Base-by-base conservation (phyloP, 2,888 invertebrate genomes). In the Clepsis dumicolana region DNA sequence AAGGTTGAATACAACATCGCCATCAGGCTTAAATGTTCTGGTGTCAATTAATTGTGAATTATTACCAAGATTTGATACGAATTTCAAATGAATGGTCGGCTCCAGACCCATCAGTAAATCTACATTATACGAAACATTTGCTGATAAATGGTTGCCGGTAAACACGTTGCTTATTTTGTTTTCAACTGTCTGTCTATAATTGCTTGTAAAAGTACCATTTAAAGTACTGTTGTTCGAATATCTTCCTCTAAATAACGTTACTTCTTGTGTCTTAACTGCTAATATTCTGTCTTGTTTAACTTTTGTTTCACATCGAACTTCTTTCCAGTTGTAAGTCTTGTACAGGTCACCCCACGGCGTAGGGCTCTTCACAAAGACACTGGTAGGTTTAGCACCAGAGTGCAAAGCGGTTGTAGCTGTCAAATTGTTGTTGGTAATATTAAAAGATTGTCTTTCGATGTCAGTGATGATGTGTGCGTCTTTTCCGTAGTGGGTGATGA, bases 291-390 rank as follows among this genome's bases (percentile, higher is more conserved):
- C n/a, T 10, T 3, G 0, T 25, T 52, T 29, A 12, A 59, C 35
- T 59, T 38, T 38, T 4, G 52, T 65, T 7, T 50, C n/a, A 21
- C 59, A 38, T 2, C 14, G 18, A 10, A 65, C 65, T 65, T 65
- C 50, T 1, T 14, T 16, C 65, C 65, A 65, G 4, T 59, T 29
- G 41, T 65, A 52, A 0, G 65, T 27, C 14, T 50, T 59, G 18
- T 65, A 65, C 38, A 65, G 21, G 29, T 65, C 65, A 2, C 59
- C 65, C 65, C 65, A 59, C 0, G 65, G 65, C 0, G 65, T 65
- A 8, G 65, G 65, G 3, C 52, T 65, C 10, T 27, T 65, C 3
- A 65, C 52, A n/a, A 41, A 65, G 0, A 65, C 59, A 3, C 59
- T 38, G 10, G 14, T 8, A 4, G 65, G 65, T 18, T 14, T 59